phyloP scores from a whole-genome alignment of 1,140 invertebrate species.

The Chrysopa pallens region DNA sequence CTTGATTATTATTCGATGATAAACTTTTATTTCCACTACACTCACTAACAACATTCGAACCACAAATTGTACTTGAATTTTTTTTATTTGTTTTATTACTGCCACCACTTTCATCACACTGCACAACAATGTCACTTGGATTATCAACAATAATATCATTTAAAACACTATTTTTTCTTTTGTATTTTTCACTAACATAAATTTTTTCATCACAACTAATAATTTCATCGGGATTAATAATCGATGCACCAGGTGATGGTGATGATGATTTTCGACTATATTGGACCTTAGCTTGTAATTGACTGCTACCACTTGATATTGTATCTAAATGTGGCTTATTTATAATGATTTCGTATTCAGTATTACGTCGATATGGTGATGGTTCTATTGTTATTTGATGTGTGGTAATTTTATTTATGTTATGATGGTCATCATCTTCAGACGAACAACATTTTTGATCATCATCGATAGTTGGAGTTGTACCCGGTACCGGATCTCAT shows the following conservation, averaged over 20 bases:
- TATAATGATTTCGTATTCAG: neutral
- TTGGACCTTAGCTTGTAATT: neutral
- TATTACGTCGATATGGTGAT: neutral
- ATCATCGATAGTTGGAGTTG: conserved; percentile 8
- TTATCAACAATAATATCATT: conserved; percentile 2
- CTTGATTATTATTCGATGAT: conserved; percentile 16
- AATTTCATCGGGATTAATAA: too few relatives aligned
- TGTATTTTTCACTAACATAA: neutral
- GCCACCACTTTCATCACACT: conserved; percentile 3
- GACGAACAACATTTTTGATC: conserved; percentile 1
- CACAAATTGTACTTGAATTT: conserved; percentile 11
- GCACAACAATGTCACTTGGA: neutral
- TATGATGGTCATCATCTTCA: neutral
- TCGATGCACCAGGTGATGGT: too few relatives aligned
- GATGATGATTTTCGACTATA: neutral
- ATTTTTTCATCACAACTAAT: too few relatives aligned
- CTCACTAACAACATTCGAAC: conserved; percentile 8
- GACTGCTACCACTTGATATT: neutral
- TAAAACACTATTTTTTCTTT: neutral
- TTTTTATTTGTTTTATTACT: conserved; percentile 20
- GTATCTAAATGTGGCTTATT: neutral
- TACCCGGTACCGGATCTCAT: conserved; percentile 8
- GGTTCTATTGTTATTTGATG: neutral
- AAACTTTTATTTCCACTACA: conserved; percentile 8
- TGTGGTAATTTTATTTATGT: neutral